Evolutionary conservation across 2,797 vertebrate species (phyloP), one percentile per base, ranked within the genome.

Genomic region (Apogon talboti): DNA sequence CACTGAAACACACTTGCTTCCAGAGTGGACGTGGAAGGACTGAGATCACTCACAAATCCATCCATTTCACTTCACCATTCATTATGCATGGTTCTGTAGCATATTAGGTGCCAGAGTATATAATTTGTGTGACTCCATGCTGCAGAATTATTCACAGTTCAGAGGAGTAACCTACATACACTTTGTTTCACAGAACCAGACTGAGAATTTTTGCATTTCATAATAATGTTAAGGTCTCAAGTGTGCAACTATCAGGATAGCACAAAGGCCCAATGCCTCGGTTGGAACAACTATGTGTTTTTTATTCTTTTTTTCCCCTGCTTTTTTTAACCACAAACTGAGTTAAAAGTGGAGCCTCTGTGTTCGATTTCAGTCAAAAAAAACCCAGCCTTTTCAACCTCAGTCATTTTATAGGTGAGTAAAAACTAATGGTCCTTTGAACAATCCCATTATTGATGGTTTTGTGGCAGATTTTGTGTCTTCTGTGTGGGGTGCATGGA

Each of bases 1-100:
- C 82, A 79, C 78, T 66, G 60, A 67, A 69, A 62, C 69, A 62
- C 69, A 75, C 76, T 82, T 66, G 65, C 48, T 49, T n/a, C 67
- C 62, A 45, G 66, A 61, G 82, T 65, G 83, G 75, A 87, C 64
- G 82, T 83, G 86, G 64, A 84, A 37, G 24, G 86, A 87, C 87
- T 87, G 65, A 76, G 81, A 88, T 79, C 63, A 13, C 66, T 35
- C 65, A 37, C 37, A 78, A 64, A 84, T 74, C 74, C 58, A 33
- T 30, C 65, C 55, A 59, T 64, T 62, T 62, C 64, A 41, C 44
- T 51, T 54, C 65, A 35, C 53, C 59, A 74, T 84, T 86, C 77
- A 88, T 88, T 86, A 85, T 82, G 66, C 64, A 79, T 74, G 76
- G 44, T 59, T 78, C 62, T 79, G 78, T 79, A 57, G 64, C 78